Percentiles rank a stretch among this genome's conserved stretches.
Evolutionary conservation across 2,888 invertebrate genomes (phyloP).

Genomic region (Sphaerophoria rueppellii): DNA sequence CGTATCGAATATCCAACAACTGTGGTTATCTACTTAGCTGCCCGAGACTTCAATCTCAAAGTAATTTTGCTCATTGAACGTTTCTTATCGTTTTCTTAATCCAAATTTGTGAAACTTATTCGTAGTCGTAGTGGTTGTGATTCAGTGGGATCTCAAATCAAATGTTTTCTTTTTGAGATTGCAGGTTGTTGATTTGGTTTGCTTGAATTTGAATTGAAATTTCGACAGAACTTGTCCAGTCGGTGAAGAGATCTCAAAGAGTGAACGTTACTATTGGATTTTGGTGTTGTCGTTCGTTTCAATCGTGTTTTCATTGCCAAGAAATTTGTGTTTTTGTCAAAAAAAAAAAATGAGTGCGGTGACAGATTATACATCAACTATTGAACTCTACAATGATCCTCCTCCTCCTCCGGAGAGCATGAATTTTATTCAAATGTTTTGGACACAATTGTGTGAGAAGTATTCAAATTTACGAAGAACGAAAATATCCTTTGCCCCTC

Average conservation of each 20-base stretch:
- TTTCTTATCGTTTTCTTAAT: too few relatives aligned
- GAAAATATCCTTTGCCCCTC: conserved; percentile 48
- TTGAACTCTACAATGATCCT: conserved; percentile 43
- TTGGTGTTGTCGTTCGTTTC: too few relatives aligned
- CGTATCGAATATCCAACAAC: conserved; percentile 40
- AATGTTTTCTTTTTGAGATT: too few relatives aligned
- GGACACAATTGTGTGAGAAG: conserved; percentile 69
- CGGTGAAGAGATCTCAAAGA: too few relatives aligned
- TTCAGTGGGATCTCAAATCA: too few relatives aligned
- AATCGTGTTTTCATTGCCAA: neutral
- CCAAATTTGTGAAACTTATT: too few relatives aligned
- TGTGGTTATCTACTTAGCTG: conserved; percentile 27
- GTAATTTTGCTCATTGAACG: conserved; percentile 3
- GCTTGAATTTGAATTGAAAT: too few relatives aligned
- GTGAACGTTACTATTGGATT: too few relatives aligned
- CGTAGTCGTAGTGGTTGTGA: too few relatives aligned
- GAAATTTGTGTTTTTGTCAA: conserved; percentile 28
- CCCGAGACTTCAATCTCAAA: conserved; percentile 31
- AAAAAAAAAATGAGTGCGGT: conserved; percentile 53
- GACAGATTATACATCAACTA: conserved; percentile 52
- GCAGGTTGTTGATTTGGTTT: too few relatives aligned
- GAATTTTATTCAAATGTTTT: conserved; percentile 68
- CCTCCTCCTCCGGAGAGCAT: conserved; percentile 15
- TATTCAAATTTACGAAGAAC: conserved; percentile 68
- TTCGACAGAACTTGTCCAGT: too few relatives aligned